Evolutionary conservation across 2,113 vertebrate genomes (phyloP).

Genomic region (Notarius quadriscutis): DNA sequence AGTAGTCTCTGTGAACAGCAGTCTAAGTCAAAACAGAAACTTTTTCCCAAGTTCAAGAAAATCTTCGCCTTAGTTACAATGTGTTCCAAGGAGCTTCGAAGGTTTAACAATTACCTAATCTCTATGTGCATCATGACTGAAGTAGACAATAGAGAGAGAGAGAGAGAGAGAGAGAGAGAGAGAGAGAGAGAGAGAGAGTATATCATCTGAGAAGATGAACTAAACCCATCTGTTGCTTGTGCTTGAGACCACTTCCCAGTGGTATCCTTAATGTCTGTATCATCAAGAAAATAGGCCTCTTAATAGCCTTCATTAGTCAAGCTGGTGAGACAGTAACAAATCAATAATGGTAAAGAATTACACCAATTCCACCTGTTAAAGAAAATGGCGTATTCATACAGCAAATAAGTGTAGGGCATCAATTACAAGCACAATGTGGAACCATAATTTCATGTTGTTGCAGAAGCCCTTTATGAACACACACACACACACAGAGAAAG

Average conservation of each 20-base stretch:
- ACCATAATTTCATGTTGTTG: conserved; percentile 30
- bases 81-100: conserved; percentile 19
- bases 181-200: neutral
- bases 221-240: conserved; percentile 57
- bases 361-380: conserved; percentile 55
- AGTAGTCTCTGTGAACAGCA: conserved; percentile 20
- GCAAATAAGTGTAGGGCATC: conserved; percentile 40
- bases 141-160: neutral
- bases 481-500: neutral
- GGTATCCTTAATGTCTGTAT: conserved; percentile 61
- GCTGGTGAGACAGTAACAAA: conserved; percentile 56
- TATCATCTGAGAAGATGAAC: conserved; percentile 40
- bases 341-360: conserved; percentile 59
- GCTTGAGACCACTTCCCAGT: conserved; percentile 51
- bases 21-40: conserved; percentile 11
- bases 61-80: neutral
- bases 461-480: conserved; percentile 13
- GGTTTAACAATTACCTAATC: conserved; percentile 5
- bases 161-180: neutral
- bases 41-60: conserved; percentile 1
- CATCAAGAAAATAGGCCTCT: conserved; percentile 57
- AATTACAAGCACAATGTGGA: conserved; percentile 33
- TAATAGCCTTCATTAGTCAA: conserved; percentile 63
- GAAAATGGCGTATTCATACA: conserved; percentile 39
- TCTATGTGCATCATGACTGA: conserved; percentile 18